Evolutionary conservation across 2,113 vertebrate genomes (phyloP), one percentile per base, ranked within the genome.

Genomic region (Cheilinus undulatus): DNA sequence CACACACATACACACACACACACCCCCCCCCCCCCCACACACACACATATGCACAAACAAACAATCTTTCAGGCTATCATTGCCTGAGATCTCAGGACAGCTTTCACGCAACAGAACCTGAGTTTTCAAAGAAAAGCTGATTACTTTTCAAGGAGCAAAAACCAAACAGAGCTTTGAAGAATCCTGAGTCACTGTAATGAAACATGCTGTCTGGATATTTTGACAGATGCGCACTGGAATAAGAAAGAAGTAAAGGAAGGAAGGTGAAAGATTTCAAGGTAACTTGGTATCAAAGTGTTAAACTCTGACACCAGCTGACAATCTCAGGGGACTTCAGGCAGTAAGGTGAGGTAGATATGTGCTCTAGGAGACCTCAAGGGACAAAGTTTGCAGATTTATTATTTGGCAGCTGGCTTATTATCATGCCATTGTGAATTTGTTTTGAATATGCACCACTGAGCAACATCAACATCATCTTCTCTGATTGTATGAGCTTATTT

Each of bases 131-230:
- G 28, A 75, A 11, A 59, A 51, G 48, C n/a, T 20, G 46, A 59
- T 59, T 64, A 53, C 14, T 30, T 67, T 57, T 60, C 34, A 15
- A 3, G 32, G 22, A 69, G 32, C 11, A 61, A 30, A 60, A 28
- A 42, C 17, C 26, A 54, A 58, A 60, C 20, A 51, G 12, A 4
- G 17, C 28, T 62, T 72, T 67, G 27, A 71, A 67, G 45, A 63
- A 6, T 36, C 3, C 40, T n/a, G 20, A 72, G 62, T 3, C 8
- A 17, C 28, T 17, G 0, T 53, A 22, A 69, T 58, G 24, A 14
- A 66, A 53, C 4, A 19, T 42, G 32, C 17, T 58, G 10, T 52
- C 13, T 75, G 66, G 63, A 56, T 42, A 56, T 56, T 53, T 7
- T 59, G 13, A 83, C n/a, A 7, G 1, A 27, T 26, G 4, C 38